Base-by-base conservation (phyloP, 1,140 invertebrate genomes). In the Aphelinus atriplicis region DNA sequence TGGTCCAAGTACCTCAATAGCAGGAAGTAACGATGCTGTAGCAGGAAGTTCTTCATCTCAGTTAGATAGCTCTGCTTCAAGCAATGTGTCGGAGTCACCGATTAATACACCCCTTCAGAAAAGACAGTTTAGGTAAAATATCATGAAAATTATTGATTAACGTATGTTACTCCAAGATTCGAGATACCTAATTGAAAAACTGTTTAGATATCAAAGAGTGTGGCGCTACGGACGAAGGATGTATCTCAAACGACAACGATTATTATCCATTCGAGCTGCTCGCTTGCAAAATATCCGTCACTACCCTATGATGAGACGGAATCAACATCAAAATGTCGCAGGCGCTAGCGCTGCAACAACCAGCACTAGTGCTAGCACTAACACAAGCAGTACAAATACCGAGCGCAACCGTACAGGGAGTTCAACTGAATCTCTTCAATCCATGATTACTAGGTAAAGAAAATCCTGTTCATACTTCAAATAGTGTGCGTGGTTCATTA, bases 391-490 rank as follows among this genome's bases (percentile, higher is more conserved):
- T 60, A 7, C 4, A 5, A 60, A 5, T 68, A 57, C n/a, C 7
- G 64, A 66, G 5, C 10, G 64, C 2, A 45, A 6, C 43, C 48
- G 50, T 1, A 2, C 62, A n/a, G 42, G n/a, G 26, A 26, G 26
- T n/a, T n/a, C 61, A 26, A 46, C n/a, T 7, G 79, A 80, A 58
- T 83, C 77, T 73, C 56, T 82, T 9, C 80, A 83, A 68, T 76
- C 81, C 4, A 82, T 86, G 77, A 83, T 86, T 51, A 60, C 81
- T 46, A 80, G 81, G 67, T 61, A 61, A n/a, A 26, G 26, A 26
- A 26, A 26, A 26, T 26, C 26, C 26, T 26, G 26, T 26, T 26
- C 26, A 26, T 26, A 26, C 26, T 26, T 26, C 26, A 26, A 26
- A 26, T 26, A 26, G 26, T 26, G 26, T 26, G 26, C 26, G 26